phyloP scores from a whole-genome alignment of 2,113 vertebrate genomes.

The Steatornis caripensis region DNA sequence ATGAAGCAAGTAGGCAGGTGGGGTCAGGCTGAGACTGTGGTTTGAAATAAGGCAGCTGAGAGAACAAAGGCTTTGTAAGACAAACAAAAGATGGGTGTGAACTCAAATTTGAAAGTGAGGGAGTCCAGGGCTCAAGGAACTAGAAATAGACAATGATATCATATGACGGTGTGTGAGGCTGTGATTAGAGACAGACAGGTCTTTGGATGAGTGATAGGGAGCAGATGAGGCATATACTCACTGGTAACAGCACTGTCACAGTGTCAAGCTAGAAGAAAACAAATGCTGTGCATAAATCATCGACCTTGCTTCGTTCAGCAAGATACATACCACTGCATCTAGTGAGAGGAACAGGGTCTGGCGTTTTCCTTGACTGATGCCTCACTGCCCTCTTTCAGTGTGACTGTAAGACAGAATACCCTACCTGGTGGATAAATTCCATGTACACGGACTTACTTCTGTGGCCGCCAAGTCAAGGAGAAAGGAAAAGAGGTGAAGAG shows the following conservation, averaged over 20 bases:
- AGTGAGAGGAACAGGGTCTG: not conserved
- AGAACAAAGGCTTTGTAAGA: not conserved
- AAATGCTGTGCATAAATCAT: not conserved
- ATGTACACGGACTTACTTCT: fast-evolving
- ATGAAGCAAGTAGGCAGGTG: not conserved
- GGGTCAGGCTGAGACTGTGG: not conserved
- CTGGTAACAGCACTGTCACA: fast-evolving
- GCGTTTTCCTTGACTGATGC: not conserved
- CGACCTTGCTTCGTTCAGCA: not conserved
- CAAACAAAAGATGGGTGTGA: not conserved
- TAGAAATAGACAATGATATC: not conserved
- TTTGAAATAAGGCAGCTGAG: not conserved
- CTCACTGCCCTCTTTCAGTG: not conserved
- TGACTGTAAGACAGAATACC: not conserved
- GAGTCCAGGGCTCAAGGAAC: not conserved
- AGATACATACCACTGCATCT: not conserved
- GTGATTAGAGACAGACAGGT: not conserved
- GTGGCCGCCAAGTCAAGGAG: not conserved
- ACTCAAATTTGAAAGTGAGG: not conserved
- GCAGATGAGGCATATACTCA: not conserved
- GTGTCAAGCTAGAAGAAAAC: not conserved
- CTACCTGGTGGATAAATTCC: not conserved
- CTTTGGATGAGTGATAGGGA: not conserved
- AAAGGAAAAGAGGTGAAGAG: not conserved
- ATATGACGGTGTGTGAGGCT: not conserved